These are phyloP conservation scores for Lycia hirtaria DNA, from an alignment of 2,888 invertebrate genomes.

Conservation along the genomic window DNA sequence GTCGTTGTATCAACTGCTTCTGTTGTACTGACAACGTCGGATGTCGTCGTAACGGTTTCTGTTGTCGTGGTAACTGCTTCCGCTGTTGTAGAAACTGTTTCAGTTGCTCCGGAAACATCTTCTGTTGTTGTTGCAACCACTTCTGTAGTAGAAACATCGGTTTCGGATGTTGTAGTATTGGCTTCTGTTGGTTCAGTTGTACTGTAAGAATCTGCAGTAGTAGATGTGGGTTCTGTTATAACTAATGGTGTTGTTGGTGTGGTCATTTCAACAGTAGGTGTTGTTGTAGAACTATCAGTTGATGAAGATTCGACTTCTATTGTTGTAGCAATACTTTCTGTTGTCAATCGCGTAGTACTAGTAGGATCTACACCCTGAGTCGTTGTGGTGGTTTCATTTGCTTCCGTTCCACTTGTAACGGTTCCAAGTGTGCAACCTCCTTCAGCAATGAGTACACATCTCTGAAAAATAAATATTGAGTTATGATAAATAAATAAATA, in stretches of 20 bases:
- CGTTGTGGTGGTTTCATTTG: conserved; percentile 5
- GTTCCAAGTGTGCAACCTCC: conserved; percentile 25
- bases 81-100: background rate
- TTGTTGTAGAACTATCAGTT: conserved; percentile 3
- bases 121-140: background rate
- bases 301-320: conserved; percentile 15
- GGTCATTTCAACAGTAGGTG: background rate
- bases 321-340: conserved; percentile 5
- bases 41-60: background rate
- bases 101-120: background rate
- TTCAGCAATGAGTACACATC: conserved; percentile 18
- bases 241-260: background rate
- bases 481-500: too few species aligned
- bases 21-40: background rate
- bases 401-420: conserved; percentile 12
- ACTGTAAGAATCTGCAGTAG: background rate
- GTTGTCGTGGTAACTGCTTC: background rate
- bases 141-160: background rate
- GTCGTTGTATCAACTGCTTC: background rate
- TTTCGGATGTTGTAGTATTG: background rate
- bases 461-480: conserved; percentile 16
- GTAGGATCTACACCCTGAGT: background rate
- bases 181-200: background rate
- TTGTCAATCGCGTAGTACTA: background rate
- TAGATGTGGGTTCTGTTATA: background rate